phyloP scores from a whole-genome alignment of 2,113 vertebrate genomes.

The Cariama cristata region DNA sequence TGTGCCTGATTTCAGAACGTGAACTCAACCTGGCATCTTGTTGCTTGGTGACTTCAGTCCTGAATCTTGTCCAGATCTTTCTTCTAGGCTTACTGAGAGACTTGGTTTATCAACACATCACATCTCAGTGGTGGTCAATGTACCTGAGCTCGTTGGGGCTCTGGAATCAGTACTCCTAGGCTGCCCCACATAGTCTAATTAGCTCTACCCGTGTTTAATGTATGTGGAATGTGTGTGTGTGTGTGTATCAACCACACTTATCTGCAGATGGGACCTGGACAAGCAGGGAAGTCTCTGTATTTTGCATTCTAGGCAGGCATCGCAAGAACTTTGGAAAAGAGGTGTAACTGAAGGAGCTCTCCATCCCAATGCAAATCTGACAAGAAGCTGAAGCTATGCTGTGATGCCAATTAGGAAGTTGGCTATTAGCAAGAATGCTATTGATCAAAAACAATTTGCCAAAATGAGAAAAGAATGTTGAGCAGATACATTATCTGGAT shows the following conservation, averaged over 20 bases:
- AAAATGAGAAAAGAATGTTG: not conserved
- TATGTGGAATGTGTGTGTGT: not conserved
- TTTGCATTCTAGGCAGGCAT: not conserved
- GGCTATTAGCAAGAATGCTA: not conserved
- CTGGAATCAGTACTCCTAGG: not conserved
- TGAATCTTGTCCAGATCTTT: not conserved
- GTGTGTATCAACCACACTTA: not conserved
- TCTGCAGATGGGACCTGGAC: not conserved
- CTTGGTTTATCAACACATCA: not conserved
- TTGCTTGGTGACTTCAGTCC: not conserved
- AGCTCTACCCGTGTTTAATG: not conserved
- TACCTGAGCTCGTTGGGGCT: not conserved
- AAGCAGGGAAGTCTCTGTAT: too few species aligned
- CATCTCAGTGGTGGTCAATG: not conserved
- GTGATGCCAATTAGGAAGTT: not conserved
- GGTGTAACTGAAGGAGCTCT: not conserved
- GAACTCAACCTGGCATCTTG: not conserved
- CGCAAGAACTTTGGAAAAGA: not conserved
- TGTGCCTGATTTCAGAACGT: not conserved
- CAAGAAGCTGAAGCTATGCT: not conserved
- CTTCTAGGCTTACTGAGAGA: not conserved
- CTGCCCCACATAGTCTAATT: accelerated
- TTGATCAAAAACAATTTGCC: conserved; percentile 3
- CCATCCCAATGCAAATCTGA: not conserved
- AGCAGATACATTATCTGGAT: not conserved